phyloP scores from a whole-genome alignment of 1,140 invertebrate species.

The Drosophila mayri region DNA sequence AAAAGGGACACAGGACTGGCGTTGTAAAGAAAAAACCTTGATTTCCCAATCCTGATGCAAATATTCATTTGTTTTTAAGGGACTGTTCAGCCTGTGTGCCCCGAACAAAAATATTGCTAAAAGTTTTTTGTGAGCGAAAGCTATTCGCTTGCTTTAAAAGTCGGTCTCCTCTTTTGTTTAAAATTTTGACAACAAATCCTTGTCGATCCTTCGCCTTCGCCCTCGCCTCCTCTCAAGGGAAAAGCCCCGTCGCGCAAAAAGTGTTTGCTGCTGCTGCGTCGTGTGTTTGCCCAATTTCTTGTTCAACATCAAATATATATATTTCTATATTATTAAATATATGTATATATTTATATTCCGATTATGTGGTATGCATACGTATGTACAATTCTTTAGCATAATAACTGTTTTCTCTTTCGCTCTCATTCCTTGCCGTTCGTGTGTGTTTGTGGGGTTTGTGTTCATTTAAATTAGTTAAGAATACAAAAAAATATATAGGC shows the following conservation, averaged over 20 bases:
- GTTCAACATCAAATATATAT: conserved; percentile 77
- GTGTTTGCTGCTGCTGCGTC: background rate
- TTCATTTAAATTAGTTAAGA: conserved; percentile 61
- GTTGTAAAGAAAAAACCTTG: background rate
- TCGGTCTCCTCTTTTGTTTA: conserved; percentile 6
- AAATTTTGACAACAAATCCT: conserved; percentile 22
- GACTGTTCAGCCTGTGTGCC: background rate
- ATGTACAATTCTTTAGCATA: conserved; percentile 67
- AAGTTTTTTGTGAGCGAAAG: conserved; percentile 13
- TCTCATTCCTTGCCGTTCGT: background rate
- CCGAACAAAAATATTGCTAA: conserved; percentile 25
- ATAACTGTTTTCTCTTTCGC: conserved; percentile 50
- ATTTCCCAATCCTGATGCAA: background rate
- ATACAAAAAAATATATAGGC: conserved; percentile 43
- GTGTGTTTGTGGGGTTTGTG: conserved; percentile 1
- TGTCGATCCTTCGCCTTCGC: background rate
- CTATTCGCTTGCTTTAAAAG: conserved; percentile 33
- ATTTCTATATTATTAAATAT: conserved; percentile 65
- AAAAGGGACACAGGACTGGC: background rate
- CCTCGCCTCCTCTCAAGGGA: background rate
- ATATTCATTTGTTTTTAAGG: background rate
- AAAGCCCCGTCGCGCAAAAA: background rate
- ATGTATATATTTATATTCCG: conserved; percentile 68
- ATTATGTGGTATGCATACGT: conserved; percentile 71
- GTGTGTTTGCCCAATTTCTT: conserved; percentile 31